Evolutionary conservation across 2,797 vertebrate species (phyloP).

Genomic region (Falco naumanni): DNA sequence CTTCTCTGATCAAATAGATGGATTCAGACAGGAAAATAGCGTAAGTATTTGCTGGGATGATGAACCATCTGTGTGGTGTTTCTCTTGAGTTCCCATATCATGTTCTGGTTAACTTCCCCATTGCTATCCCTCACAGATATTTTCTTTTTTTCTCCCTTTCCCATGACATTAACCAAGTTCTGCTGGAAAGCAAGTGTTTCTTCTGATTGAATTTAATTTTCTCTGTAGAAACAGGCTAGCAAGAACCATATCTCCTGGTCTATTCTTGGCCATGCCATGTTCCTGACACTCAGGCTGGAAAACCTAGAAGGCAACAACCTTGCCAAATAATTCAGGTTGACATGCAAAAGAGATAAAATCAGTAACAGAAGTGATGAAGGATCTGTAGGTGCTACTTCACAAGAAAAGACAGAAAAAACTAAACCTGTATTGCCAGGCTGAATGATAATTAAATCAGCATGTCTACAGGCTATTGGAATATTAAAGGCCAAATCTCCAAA

Average conservation of each 20-base stretch:
- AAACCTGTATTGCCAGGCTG: background rate
- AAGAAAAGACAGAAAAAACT: background rate
- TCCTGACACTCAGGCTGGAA: slow-evolving; percentile 23
- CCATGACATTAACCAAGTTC: background rate
- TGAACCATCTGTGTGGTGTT: background rate
- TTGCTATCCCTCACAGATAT: background rate
- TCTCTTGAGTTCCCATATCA: background rate
- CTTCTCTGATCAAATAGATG: background rate
- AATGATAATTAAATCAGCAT: background rate
- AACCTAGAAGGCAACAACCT: slow-evolving; percentile 27
- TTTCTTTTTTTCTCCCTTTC: background rate
- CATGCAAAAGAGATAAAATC: slow-evolving; percentile 31
- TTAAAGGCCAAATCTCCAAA: background rate
- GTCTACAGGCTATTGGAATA: background rate
- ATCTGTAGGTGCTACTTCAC: background rate
- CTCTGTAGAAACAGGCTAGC: background rate
- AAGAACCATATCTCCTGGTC: background rate
- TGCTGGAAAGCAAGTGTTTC: background rate
- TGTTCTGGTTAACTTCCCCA: background rate
- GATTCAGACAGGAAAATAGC: background rate
- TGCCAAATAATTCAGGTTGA: slow-evolving; percentile 21
- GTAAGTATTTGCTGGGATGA: background rate
- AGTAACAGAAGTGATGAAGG: slow-evolving; percentile 9
- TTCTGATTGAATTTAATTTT: background rate
- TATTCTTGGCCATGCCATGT: slow-evolving; percentile 11